Conservation (phyloP, 1,140 invertebrate species). For the Metopolophium dirhodum region DNA sequence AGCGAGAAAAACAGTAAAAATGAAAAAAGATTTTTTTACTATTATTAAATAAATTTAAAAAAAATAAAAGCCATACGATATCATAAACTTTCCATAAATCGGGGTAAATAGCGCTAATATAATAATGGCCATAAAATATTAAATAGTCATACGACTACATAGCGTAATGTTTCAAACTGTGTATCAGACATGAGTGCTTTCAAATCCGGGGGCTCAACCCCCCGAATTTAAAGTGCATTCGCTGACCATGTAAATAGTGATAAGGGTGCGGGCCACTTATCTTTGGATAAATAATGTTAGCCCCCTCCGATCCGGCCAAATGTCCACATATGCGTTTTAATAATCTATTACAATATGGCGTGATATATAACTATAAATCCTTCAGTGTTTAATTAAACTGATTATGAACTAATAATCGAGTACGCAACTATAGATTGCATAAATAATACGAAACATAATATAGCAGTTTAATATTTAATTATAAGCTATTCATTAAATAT, state of each 20-base stretch:
- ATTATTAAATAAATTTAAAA: neutral
- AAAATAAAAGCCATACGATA: neutral
- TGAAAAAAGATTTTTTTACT: neutral
- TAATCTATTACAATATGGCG: neutral
- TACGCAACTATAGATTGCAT: neutral
- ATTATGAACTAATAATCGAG: neutral
- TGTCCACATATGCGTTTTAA: neutral
- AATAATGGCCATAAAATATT: neutral
- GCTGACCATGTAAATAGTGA: neutral
- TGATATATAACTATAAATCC: neutral
- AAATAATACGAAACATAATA: neutral
- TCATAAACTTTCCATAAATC: neutral
- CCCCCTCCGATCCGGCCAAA: neutral
- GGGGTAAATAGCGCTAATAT: neutral
- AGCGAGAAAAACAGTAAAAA: neutral
- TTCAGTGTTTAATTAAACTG: neutral
- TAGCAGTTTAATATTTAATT: slow-evolving; percentile 12
- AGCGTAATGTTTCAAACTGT: neutral
- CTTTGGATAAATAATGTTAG: neutral
- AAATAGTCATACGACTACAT: neutral
- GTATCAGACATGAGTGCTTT: neutral
- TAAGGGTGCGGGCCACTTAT: neutral
- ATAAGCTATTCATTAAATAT: neutral
- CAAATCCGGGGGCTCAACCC: neutral
- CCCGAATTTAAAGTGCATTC: neutral